Conservation (phyloP, 1,140 invertebrate species). For the Phymastichus coffea region DNA sequence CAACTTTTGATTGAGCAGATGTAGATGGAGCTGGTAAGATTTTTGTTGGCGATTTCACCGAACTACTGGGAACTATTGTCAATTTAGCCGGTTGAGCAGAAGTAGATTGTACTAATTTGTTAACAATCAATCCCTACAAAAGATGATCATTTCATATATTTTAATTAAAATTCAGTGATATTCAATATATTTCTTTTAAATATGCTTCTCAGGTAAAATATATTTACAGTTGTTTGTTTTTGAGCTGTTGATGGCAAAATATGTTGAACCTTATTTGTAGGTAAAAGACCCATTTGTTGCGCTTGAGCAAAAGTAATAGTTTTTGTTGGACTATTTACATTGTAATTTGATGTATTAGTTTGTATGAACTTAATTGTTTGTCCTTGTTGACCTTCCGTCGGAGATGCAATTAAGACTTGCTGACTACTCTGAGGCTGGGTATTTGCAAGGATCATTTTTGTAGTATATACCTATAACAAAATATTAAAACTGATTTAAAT, state of each 20-base stretch:
- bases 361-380: constrained; percentile 51
- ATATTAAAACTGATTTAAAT: not conserved
- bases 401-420: constrained; percentile 49
- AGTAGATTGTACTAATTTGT: constrained; percentile 54
- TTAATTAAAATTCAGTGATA: not conserved
- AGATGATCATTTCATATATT: constrained; percentile 21
- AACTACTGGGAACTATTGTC: constrained; percentile 47
- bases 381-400: constrained; percentile 42
- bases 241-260: constrained; percentile 53
- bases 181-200: not conserved
- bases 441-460: constrained; percentile 64
- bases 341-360: constrained; percentile 39
- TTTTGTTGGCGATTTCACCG: constrained; percentile 67
- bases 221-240: constrained; percentile 52
- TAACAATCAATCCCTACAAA: constrained; percentile 54
- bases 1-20: constrained; percentile 50
- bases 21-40: constrained; percentile 66
- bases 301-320: constrained; percentile 70
- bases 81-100: constrained; percentile 49
- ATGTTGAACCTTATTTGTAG: constrained; percentile 58
- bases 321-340: constrained; percentile 61
- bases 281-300: constrained; percentile 66
- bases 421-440: constrained; percentile 47
- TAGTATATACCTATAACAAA: constrained; percentile 55
- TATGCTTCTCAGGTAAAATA: not conserved